Base-by-base conservation (phyloP, 2,888 invertebrate species). In the Tryphoninae sp. region DNA sequence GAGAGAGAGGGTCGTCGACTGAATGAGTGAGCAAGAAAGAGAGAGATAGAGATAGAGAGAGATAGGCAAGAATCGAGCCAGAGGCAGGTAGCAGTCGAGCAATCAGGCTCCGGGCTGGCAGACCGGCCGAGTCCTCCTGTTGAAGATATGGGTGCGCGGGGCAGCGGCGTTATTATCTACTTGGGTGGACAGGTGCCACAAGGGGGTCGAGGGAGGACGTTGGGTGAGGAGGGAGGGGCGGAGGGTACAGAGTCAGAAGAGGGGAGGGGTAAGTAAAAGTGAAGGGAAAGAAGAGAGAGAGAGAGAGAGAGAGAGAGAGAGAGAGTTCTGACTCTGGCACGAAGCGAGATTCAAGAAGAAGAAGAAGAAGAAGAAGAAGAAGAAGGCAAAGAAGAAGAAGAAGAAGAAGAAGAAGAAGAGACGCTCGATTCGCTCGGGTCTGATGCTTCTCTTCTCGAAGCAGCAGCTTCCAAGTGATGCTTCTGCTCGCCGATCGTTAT, bases 121-220 rank as follows among this genome's bases (percentile, higher is more conserved):
- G 78, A 77, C 78, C 84, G 80, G 82, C 80, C 82, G 87, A 84
- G 86, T 88, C 85, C 76, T 79, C 71, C 58, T 71, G 78, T 33
- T 33, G 33, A 33, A 33, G 33, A 33, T 33, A 33, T 33, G 72
- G 78, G 86, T 49, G 81, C 78, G 61, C 75, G 72, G 61, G 75
- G 71, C 78, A 85, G 88, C 87, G 86, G 89, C 88, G 88, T 90
- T 89, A 90, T 89, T 90, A 89, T 88, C 88, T 86, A 87, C 87
- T 86, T 86, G 87, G 89, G 89, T 90, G 88, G 90, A 90, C 89
- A 90, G 89, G 89, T 89, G 89, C 88, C 89, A 87, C 85, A 79
- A 82, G 86, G 84, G 86, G 84, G 80, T 81, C 81, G 88, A 88
- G 87, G 89, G 86, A 87, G 83, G 61, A 61, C 65, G 73, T 33